A percentile compares a stretch with the other conserved stretches of the same genome.
phyloP scores from a whole-genome alignment of 1,140 invertebrate genomes.

The Drosophila orosa region DNA sequence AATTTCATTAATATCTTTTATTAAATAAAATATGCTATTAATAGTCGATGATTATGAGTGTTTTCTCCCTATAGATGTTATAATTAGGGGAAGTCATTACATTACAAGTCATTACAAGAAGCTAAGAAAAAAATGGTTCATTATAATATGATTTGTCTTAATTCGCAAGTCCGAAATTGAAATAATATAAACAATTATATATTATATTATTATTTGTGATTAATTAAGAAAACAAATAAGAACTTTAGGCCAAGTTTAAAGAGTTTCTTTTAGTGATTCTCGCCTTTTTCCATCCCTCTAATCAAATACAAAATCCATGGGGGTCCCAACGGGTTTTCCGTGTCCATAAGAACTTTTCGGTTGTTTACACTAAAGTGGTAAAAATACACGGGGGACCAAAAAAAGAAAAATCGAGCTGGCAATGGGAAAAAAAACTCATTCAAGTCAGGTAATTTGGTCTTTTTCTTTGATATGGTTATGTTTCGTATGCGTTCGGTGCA shows the following conservation, averaged over 20 bases:
- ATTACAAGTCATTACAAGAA: no score
- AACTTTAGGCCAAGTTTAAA: not conserved
- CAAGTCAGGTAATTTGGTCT: conserved; percentile 50
- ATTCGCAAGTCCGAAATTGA: no score
- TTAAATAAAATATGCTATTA: not conserved
- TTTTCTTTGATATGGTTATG: conserved; percentile 56
- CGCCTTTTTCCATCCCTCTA: not conserved
- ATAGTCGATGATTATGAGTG: not conserved
- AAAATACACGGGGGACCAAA: conserved; percentile 23
- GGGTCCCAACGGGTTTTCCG: conserved; percentile 28
- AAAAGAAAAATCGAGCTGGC: conserved; percentile 10
- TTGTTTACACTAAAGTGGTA: conserved; percentile 42
- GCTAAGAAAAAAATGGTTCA: no score
- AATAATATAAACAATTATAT: no score
- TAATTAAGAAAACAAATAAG: no score
- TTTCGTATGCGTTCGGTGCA: conserved; percentile 47
- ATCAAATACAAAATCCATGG: conserved; percentile 38
- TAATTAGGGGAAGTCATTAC: no score
- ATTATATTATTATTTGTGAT: no score
- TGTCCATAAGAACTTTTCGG: conserved; percentile 46
- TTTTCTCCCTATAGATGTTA: no score
- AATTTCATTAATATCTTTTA: not conserved
- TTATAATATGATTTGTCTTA: no score
- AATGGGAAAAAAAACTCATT: conserved; percentile 36
- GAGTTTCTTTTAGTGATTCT: conserved; percentile 3